Evolutionary conservation across 2,888 invertebrate genomes (phyloP).

Genomic region (Rotaria macrura): DNA sequence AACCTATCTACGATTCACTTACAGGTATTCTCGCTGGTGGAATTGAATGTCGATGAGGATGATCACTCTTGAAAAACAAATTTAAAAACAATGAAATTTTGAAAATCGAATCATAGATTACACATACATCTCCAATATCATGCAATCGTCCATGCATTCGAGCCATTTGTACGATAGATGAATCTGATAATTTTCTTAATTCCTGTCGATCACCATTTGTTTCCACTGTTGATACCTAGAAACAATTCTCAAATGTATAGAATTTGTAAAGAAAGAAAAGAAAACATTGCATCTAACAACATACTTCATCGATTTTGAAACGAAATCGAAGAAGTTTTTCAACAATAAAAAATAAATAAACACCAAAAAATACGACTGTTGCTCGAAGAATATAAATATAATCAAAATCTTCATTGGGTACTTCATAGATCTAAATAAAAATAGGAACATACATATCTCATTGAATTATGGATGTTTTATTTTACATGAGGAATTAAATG

Average conservation of each 20-base stretch:
- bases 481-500: conserved; percentile 33
- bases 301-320: conserved; percentile 14
- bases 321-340: conserved; percentile 24
- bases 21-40: background rate
- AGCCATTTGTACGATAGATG: background rate
- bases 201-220: background rate
- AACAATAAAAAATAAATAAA: conserved; percentile 32
- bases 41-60: background rate
- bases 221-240: background rate
- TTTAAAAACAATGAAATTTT: no score
- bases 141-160: conserved; percentile 12
- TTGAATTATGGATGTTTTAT: background rate
- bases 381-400: conserved; percentile 28
- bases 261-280: background rate
- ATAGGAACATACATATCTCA: background rate
- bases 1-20: background rate
- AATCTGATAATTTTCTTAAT: background rate
- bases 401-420: conserved; percentile 22
- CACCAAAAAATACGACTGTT: conserved; percentile 24
- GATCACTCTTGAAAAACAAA: background rate
- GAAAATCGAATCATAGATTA: no score
- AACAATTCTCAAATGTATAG: no score
- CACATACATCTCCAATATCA: background rate
- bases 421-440: conserved; percentile 23
- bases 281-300: background rate